phyloP scores from a whole-genome alignment of 2,113 vertebrate genomes.

The Elephas maximus region DNA sequence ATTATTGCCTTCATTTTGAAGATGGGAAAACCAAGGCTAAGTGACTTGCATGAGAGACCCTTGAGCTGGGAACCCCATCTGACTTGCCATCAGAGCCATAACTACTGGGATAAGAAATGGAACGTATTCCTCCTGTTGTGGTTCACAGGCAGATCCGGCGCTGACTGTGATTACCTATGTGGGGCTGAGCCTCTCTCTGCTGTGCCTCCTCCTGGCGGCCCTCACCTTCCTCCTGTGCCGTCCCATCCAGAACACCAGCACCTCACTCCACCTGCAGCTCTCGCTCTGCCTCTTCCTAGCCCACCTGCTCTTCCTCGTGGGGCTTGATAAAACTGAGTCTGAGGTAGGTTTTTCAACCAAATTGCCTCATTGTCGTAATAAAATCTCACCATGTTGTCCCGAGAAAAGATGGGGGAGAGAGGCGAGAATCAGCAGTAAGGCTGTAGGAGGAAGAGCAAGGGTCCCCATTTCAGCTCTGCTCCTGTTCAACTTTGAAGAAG shows the following conservation, averaged over 20 bases:
- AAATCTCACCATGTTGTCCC: not conserved
- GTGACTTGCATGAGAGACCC: not conserved
- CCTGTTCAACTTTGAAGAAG: not conserved
- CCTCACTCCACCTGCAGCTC: slow-evolving; percentile 85
- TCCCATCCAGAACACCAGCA: too few species aligned
- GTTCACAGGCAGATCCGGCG: not conserved
- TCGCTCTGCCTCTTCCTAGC: slow-evolving; percentile 87
- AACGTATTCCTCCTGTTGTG: not conserved
- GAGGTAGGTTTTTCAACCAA: slow-evolving; percentile 64
- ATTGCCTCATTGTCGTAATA: not conserved
- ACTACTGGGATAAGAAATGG: not conserved
- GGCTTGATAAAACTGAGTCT: not conserved
- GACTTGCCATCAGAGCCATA: not conserved
- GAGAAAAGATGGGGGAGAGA: not conserved
- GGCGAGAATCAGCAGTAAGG: not conserved
- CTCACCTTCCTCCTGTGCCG: too few species aligned
- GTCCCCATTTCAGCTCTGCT: not conserved
- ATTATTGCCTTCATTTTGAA: not conserved
- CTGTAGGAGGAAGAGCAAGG: too few species aligned
- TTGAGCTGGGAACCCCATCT: not conserved
- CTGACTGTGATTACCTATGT: slow-evolving; percentile 70
- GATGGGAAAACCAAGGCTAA: not conserved
- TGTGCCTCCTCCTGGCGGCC: too few species aligned
- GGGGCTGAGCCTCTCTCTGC: not conserved
- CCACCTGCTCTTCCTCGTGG: slow-evolving; percentile 83